Percentiles rank a stretch among this genome's conserved stretches.
phyloP scores from a whole-genome alignment of 2,113 vertebrate species.

The Zosterops borbonicus region DNA sequence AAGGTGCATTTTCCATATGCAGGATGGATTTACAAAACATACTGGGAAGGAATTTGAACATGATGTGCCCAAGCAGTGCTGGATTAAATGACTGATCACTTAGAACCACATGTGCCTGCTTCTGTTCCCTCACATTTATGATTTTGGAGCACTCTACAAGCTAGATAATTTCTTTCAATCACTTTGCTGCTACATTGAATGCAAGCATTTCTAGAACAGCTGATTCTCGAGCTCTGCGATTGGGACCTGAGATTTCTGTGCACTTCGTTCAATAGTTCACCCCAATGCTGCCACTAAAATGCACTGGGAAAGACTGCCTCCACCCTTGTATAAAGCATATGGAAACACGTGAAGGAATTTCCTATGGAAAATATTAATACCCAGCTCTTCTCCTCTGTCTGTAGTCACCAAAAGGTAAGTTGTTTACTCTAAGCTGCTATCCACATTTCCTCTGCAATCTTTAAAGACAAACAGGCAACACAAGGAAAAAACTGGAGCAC shows the following conservation, averaged over 20 bases:
- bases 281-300: neutral
- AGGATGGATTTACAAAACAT: neutral
- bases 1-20: neutral
- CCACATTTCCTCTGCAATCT: neutral
- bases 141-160: neutral
- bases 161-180: neutral
- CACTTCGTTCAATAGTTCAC: neutral
- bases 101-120: neutral
- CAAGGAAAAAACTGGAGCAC: neutral
- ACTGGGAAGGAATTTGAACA: neutral
- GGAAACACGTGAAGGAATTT: neutral
- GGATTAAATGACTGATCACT: neutral
- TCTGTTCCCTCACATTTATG: neutral
- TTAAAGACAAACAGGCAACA: neutral
- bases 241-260: neutral
- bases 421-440: neutral
- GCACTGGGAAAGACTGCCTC: neutral
- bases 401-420: neutral
- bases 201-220: neutral
- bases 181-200: neutral
- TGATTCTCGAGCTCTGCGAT: neutral
- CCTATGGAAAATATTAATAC: neutral
- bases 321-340: neutral
- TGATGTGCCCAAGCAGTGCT: neutral
- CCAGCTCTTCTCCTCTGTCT: neutral